Evolutionary conservation across 2,113 vertebrate genomes (phyloP).

Genomic region (Myocastor coypus): DNA sequence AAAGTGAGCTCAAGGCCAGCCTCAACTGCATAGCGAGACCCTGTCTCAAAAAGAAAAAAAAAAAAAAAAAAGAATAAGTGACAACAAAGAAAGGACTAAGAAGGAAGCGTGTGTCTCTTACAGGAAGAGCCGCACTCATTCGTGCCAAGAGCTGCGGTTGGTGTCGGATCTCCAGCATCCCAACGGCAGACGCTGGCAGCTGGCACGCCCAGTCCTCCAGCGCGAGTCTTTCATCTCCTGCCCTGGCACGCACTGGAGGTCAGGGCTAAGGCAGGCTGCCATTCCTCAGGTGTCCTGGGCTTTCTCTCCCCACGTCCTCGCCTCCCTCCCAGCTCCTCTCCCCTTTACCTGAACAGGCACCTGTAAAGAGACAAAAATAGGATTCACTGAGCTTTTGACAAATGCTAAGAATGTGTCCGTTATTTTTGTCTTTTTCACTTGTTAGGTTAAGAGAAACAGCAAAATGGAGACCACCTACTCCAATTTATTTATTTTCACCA

Average conservation of each 20-base stretch:
- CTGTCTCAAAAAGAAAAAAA: too few relatives aligned
- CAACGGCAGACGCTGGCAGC: neutral
- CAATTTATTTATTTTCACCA: neutral
- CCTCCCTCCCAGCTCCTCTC: neutral
- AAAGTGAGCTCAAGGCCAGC: too few relatives aligned
- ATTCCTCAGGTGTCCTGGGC: too few relatives aligned
- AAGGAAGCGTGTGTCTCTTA: neutral
- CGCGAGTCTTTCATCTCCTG: neutral
- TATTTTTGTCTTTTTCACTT: neutral
- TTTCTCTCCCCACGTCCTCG: too few relatives aligned
- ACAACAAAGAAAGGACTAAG: neutral
- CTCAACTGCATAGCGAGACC: too few relatives aligned
- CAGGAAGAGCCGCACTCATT: constrained; percentile 23
- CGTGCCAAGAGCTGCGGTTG: constrained; percentile 28
- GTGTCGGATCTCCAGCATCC: neutral
- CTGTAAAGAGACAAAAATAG: neutral
- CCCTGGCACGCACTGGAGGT: neutral
- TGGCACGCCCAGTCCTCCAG: neutral
- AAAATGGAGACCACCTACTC: neutral
- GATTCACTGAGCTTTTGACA: constrained; percentile 1
- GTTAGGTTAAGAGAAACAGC: neutral
- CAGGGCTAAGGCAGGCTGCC: neutral
- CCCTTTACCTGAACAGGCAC: neutral
- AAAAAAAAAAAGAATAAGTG: neutral
- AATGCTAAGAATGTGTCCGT: constrained; percentile 33